Percentiles rank a stretch among this genome's conserved stretches.
Evolutionary conservation across 2,113 vertebrate species (phyloP).

Genomic region (Cygnus atratus): DNA sequence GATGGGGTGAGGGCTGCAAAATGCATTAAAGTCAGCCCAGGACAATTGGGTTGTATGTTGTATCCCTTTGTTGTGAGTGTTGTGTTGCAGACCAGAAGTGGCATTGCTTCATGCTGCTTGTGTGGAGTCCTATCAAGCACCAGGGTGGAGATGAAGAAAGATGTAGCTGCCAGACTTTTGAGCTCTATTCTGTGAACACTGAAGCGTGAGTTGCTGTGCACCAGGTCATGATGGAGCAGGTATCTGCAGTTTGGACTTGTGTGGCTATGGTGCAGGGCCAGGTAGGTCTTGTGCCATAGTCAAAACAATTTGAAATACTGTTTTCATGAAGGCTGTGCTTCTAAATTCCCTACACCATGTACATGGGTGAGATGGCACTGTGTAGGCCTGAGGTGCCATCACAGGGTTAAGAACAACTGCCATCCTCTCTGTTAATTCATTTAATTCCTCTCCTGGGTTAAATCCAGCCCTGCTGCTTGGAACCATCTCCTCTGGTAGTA

Average conservation of each 20-base stretch:
- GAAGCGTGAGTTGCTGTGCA: background rate
- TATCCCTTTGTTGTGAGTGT: background rate
- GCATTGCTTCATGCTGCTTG: accelerated
- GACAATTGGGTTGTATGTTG: background rate
- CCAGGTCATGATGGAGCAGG: accelerated
- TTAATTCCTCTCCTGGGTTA: background rate
- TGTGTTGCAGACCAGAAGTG: background rate
- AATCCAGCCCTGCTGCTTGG: background rate
- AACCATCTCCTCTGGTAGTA: background rate
- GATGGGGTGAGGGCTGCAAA: background rate
- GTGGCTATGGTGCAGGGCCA: background rate
- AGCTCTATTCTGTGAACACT: background rate
- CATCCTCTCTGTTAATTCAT: background rate
- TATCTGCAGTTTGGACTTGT: accelerated
- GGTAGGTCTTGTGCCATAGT: background rate
- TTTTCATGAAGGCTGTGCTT: background rate
- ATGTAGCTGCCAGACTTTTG: background rate
- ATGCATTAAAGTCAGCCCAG: background rate
- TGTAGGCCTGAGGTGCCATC: background rate
- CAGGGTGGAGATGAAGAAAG: background rate
- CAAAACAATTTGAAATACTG: background rate
- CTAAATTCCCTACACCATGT: accelerated
- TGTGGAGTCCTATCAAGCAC: background rate
- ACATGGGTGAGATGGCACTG: background rate
- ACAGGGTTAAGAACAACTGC: background rate